Conservation (phyloP, 2,888 invertebrate genomes). For the Temnothorax rugatulus region DNA sequence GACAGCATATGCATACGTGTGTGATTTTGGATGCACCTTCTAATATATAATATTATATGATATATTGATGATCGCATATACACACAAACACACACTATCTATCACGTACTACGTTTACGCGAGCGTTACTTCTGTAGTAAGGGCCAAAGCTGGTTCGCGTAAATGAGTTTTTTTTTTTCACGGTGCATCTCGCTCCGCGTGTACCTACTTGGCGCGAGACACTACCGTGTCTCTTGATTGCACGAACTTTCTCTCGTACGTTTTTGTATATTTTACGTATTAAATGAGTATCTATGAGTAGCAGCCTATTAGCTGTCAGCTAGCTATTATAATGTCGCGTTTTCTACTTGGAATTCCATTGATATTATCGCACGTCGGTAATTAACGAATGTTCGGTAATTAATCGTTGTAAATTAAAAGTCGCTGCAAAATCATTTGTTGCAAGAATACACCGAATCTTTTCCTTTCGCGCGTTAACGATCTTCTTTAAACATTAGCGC, state of each 20-base stretch:
- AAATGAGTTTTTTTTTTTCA: no score
- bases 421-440: slow-evolving; percentile 17
- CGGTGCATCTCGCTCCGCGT: no score
- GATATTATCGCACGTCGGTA: background rate
- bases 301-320: slow-evolving; percentile 12
- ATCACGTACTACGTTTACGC: no score
- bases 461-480: background rate
- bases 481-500: slow-evolving; percentile 24
- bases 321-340: slow-evolving; percentile 5
- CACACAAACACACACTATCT: no score
- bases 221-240: no score
- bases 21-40: no score
- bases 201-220: no score
- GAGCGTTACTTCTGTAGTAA: no score
- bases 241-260: background rate
- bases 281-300: slow-evolving; percentile 7
- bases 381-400: background rate
- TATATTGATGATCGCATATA: no score
- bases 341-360: slow-evolving; percentile 14
- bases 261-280: slow-evolving; percentile 1
- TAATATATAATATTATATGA: no score
- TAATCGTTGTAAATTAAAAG: slow-evolving; percentile 11
- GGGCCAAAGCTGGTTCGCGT: no score
- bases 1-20: no score
- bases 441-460: background rate